phyloP scores from a whole-genome alignment of 2,797 vertebrate genomes.

The Adelosebastes latens region DNA sequence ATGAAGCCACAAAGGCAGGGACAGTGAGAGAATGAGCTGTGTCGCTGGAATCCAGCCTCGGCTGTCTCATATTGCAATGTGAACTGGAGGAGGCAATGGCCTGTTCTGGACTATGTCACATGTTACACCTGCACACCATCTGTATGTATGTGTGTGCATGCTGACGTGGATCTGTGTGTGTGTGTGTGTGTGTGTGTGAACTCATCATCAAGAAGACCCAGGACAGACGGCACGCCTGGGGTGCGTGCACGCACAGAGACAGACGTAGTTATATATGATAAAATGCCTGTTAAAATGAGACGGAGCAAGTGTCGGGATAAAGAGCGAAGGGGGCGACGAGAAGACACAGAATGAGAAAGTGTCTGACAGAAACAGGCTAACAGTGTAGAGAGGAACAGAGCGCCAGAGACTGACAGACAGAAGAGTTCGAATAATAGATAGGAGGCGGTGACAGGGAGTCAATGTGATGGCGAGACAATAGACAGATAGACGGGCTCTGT shows the following conservation, averaged over 20 bases:
- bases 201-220: slow-evolving; percentile 22
- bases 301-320: slow-evolving; percentile 40
- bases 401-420: slow-evolving; percentile 53
- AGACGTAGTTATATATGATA: slow-evolving; percentile 37
- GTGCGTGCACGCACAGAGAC: slow-evolving; percentile 6
- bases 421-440: slow-evolving; percentile 61
- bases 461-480: slow-evolving; percentile 61
- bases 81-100: slow-evolving; percentile 17
- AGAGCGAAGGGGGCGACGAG: slow-evolving; percentile 18
- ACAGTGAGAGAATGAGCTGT: slow-evolving; percentile 17
- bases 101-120: slow-evolving; percentile 53
- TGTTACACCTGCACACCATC: slow-evolving; percentile 64
- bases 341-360: slow-evolving; percentile 28
- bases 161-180: slow-evolving; percentile 20
- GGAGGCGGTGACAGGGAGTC: slow-evolving; percentile 66
- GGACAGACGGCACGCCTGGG: slow-evolving; percentile 23
- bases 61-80: slow-evolving; percentile 13
- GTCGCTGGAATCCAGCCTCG: slow-evolving; percentile 21
- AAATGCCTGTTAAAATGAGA: slow-evolving; percentile 50
- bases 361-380: slow-evolving; percentile 71
- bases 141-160: slow-evolving; percentile 17
- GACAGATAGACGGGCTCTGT: slow-evolving; percentile 46
- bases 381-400: slow-evolving; percentile 35
- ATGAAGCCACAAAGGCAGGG: background rate
- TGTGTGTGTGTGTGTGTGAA: slow-evolving; percentile 11